These are phyloP conservation scores for Zenarchopterus dispar DNA, from an alignment of 2,797 vertebrate species.

Conservation along the genomic window DNA sequence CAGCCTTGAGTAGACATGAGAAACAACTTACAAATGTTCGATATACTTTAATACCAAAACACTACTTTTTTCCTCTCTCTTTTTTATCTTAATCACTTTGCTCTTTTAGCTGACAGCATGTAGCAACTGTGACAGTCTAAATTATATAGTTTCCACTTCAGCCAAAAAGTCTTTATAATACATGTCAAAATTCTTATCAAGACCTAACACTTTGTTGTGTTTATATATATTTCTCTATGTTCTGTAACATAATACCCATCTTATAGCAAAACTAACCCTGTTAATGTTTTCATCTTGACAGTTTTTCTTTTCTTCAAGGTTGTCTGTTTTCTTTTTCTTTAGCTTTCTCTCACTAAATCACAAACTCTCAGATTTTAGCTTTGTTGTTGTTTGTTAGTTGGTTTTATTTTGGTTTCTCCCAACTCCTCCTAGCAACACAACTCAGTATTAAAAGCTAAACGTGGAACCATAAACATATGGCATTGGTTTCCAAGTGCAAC, in stretches of 20 bases:
- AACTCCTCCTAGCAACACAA: conserved; percentile 70
- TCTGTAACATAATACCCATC: no score
- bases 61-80: background rate
- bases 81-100: background rate
- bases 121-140: background rate
- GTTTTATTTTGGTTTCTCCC: conserved; percentile 62
- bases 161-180: background rate
- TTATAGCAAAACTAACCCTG: no score
- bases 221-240: no score
- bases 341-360: conserved; percentile 66
- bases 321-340: conserved; percentile 13
- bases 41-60: background rate
- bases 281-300: background rate
- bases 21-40: background rate
- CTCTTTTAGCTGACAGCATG: background rate
- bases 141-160: background rate
- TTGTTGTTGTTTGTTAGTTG: conserved; percentile 67
- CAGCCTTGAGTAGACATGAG: background rate
- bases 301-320: conserved; percentile 1
- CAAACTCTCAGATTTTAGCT: conserved; percentile 40
- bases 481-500: conserved; percentile 63
- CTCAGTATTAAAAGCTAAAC: conserved; percentile 81
- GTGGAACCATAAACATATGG: conserved; percentile 78
- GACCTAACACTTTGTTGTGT: background rate
- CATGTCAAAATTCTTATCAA: background rate